Conservation (phyloP, 1,140 invertebrate species). For the Oscheius sp. region DNA sequence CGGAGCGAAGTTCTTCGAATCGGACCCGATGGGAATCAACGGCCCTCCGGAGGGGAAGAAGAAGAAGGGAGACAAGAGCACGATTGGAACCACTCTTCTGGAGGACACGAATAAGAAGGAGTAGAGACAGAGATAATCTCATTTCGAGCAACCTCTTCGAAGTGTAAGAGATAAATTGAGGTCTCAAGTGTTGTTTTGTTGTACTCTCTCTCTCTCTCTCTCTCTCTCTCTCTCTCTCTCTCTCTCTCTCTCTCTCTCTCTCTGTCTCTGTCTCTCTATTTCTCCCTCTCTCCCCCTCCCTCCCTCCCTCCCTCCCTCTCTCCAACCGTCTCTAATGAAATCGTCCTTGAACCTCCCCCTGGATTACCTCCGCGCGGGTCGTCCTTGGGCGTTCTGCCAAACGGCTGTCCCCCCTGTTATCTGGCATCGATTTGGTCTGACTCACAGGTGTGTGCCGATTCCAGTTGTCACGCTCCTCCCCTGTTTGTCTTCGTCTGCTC, state of each 20-base stretch:
- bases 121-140: too few relatives aligned
- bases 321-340: too few relatives aligned
- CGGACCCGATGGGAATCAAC: constrained; percentile 36
- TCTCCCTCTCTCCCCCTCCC: background rate
- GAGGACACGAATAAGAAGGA: too few relatives aligned
- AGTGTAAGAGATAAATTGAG: too few relatives aligned
- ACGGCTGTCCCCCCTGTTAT: background rate
- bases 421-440: constrained; percentile 7
- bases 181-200: too few relatives aligned
- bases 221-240: background rate
- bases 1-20: constrained; percentile 22
- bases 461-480: too few relatives aligned
- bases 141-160: too few relatives aligned
- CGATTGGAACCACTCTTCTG: too few relatives aligned
- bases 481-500: too few relatives aligned
- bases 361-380: background rate
- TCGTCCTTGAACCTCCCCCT: background rate
- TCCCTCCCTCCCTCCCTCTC: too few relatives aligned
- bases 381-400: background rate
- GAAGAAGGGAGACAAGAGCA: background rate
- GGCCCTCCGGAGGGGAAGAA: constrained; percentile 19
- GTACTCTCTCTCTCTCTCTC: background rate
- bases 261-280: background rate
- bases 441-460: background rate
- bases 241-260: background rate